Evolutionary conservation across 2,113 vertebrate species (phyloP).

Genomic region (Capricornis sumatraensis): DNA sequence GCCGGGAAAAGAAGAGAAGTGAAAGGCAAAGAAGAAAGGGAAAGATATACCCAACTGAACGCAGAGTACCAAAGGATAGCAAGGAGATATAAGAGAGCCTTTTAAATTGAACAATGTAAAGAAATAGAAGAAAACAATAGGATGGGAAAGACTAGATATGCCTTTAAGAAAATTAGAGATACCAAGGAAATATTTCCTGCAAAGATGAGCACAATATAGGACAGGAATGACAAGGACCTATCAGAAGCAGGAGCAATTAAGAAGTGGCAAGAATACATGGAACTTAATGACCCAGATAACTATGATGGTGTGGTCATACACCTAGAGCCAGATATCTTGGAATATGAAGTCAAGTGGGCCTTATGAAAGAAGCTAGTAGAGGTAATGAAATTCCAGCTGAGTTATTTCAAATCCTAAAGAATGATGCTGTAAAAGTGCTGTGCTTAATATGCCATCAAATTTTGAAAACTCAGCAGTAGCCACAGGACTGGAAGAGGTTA

Average conservation of each 20-base stretch:
- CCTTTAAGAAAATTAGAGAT: neutral
- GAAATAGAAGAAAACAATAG: neutral
- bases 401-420: neutral
- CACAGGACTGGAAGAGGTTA: neutral
- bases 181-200: neutral
- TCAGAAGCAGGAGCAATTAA: neutral
- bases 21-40: neutral
- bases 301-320: neutral
- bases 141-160: neutral
- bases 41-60: neutral
- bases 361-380: neutral
- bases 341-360: neutral
- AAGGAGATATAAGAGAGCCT: neutral
- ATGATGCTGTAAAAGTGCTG: neutral
- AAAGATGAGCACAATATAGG: neutral
- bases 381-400: neutral
- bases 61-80: neutral
- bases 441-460: neutral
- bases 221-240: neutral
- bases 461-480: neutral
- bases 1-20: neutral
- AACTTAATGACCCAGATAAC: neutral
- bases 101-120: neutral
- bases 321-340: neutral
- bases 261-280: neutral